phyloP scores from a whole-genome alignment of 2,113 vertebrate species.

The Nicator chloris region DNA sequence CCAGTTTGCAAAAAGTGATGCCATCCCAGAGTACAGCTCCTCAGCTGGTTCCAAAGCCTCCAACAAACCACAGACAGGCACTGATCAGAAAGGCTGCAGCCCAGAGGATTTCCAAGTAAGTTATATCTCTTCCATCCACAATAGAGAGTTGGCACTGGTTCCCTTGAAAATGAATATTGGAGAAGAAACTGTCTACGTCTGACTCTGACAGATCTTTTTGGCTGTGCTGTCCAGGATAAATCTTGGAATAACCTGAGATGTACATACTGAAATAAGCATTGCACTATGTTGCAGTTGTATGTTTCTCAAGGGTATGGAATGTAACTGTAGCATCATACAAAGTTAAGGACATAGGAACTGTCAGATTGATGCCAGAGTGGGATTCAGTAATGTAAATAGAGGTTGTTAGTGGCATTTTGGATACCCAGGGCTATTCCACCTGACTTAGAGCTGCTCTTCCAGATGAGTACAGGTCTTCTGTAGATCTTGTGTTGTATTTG shows the following conservation, averaged over 20 bases:
- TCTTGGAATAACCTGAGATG: background rate
- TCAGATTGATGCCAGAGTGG: background rate
- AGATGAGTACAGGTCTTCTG: background rate
- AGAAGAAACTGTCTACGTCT: background rate
- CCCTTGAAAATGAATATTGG: background rate
- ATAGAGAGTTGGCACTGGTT: background rate
- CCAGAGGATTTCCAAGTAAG: slow-evolving; percentile 87
- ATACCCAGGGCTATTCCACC: background rate
- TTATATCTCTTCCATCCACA: slow-evolving; percentile 1
- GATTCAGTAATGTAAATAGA: background rate
- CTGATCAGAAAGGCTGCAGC: slow-evolving; percentile 74
- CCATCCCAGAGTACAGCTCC: slow-evolving; percentile 62
- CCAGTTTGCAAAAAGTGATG: slow-evolving; percentile 63
- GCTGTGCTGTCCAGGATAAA: background rate
- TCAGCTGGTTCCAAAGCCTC: slow-evolving; percentile 82
- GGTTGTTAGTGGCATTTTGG: background rate
- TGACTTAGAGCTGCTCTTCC: background rate
- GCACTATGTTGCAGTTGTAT: background rate
- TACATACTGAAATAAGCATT: background rate
- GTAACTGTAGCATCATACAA: background rate
- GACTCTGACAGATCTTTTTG: background rate
- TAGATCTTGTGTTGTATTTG: background rate
- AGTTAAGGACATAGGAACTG: background rate
- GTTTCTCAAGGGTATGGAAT: background rate
- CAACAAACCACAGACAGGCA: slow-evolving; percentile 73